These are phyloP conservation scores for Odontocerum albicorne DNA, from an alignment of 2,888 invertebrate species.

Conservation along the genomic window DNA sequence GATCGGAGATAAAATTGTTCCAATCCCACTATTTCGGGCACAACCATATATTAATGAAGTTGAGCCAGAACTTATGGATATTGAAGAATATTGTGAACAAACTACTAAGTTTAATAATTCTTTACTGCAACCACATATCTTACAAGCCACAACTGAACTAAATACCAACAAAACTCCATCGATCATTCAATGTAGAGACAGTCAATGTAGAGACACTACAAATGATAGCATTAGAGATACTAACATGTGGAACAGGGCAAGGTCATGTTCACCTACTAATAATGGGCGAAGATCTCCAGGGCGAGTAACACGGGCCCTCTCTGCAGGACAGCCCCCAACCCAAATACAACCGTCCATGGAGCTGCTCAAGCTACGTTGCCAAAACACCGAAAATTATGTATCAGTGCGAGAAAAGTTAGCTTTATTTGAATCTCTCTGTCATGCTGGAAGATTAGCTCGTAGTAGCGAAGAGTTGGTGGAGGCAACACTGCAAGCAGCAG, in stretches of 20 bases:
- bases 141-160: no score
- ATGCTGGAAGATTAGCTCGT: constrained; percentile 62
- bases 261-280: constrained; percentile 49
- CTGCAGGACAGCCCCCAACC: constrained; percentile 24
- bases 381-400: constrained; percentile 64
- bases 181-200: no score
- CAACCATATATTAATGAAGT: constrained; percentile 22
- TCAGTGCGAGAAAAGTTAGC: constrained; percentile 72
- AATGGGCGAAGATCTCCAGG: constrained; percentile 34
- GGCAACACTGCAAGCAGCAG: constrained; percentile 44
- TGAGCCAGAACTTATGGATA: no score
- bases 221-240: not conserved
- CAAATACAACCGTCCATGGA: constrained; percentile 43
- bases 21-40: constrained; percentile 23
- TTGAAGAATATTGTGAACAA: no score
- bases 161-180: no score
- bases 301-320: constrained; percentile 27
- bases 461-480: constrained; percentile 65
- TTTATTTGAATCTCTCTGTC: constrained; percentile 69
- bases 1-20: no score
- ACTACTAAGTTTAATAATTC: no score
- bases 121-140: no score
- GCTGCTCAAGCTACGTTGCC: constrained; percentile 55
- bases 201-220: no score
- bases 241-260: constrained; percentile 42